Evolutionary conservation across 92 coral and sea anemone species (phyloP).

Genomic region (Bergia puertoricense): DNA sequence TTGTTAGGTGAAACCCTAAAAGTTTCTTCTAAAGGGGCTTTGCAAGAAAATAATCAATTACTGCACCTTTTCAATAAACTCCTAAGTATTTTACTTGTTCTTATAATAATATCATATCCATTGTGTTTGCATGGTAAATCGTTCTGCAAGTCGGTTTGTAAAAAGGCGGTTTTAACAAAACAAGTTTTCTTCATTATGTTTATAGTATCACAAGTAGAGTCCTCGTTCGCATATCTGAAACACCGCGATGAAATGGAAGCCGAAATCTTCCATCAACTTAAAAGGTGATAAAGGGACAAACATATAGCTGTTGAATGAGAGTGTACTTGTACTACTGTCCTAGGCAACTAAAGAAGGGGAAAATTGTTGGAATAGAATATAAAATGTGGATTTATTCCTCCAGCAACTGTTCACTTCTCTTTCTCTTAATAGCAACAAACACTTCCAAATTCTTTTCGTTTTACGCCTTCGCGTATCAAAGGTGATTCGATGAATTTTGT

Average conservation of each 20-base stretch:
- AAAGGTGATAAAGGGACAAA: background rate
- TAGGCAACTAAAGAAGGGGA: background rate
- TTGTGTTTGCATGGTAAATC: background rate
- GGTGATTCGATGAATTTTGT: background rate
- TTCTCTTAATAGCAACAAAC: background rate
- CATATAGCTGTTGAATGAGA: background rate
- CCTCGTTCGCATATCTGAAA: background rate
- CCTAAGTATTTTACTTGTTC: slow-evolving; percentile 1
- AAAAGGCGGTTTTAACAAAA: slow-evolving; percentile 7
- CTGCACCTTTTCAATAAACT: slow-evolving; percentile 17
- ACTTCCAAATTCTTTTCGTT: background rate
- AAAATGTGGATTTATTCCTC: background rate
- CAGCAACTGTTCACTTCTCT: background rate
- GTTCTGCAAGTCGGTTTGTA: background rate
- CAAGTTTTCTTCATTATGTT: background rate
- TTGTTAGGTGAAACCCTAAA: background rate
- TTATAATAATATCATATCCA: slow-evolving; percentile 1
- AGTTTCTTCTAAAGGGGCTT: background rate
- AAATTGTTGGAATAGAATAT: background rate
- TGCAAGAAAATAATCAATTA: slow-evolving; percentile 6
- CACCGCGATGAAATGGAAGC: background rate
- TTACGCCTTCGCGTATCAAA: background rate
- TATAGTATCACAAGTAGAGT: background rate
- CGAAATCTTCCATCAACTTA: background rate
- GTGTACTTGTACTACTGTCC: background rate